Evolutionary conservation across 2,888 invertebrate genomes (phyloP).

Genomic region (Brachyptera putata): DNA sequence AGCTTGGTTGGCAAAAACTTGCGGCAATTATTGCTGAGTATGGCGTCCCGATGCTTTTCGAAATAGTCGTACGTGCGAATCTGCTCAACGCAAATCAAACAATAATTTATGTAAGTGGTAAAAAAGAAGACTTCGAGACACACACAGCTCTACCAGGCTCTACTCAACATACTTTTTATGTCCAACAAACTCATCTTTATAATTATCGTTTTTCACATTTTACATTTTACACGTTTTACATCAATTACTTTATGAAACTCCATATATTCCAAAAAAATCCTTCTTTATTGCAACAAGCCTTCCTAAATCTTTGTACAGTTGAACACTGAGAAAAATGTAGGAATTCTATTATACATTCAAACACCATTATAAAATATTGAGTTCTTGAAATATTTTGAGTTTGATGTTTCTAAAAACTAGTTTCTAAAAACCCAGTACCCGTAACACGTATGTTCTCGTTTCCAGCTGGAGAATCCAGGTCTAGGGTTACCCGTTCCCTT

Average conservation of each 20-base stretch:
- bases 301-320: no score
- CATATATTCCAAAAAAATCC: no score
- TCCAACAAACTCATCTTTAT: neutral
- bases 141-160: neutral
- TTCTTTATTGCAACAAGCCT: no score
- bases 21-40: conserved; percentile 42
- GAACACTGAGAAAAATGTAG: no score
- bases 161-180: neutral
- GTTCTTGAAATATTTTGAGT: no score
- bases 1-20: conserved; percentile 41
- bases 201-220: neutral
- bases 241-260: no score
- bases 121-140: neutral
- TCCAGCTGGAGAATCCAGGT: neutral
- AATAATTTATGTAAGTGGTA: conserved; percentile 41
- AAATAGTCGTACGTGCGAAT: conserved; percentile 38
- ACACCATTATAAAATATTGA: no score
- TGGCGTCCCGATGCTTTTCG: conserved; percentile 44
- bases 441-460: no score
- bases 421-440: no score
- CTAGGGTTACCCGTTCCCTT: conserved; percentile 11
- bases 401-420: no score
- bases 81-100: conserved; percentile 39
- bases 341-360: no score
- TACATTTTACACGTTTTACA: no score